Percentiles rank a stretch among this genome's conserved stretches.
These are phyloP conservation scores for Leucoraja erinaceus DNA, from an alignment of 2,113 vertebrate species.

Conservation along the genomic window DNA sequence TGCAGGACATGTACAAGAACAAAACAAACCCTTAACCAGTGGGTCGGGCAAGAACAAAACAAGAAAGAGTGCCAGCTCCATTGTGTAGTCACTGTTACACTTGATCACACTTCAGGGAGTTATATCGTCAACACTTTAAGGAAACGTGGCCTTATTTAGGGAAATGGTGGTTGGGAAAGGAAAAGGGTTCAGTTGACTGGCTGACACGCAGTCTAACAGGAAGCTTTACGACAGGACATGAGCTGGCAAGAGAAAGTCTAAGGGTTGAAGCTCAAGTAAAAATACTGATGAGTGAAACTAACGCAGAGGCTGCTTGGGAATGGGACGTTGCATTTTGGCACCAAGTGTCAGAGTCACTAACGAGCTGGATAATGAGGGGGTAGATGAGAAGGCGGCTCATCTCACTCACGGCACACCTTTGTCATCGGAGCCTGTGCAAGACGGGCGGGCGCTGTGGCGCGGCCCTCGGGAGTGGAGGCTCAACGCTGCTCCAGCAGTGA, in stretches of 20 bases:
- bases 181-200: too few species aligned
- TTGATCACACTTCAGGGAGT: neutral
- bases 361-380: too few species aligned
- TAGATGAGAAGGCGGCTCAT: too few species aligned
- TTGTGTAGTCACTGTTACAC: neutral
- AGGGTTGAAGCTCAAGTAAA: neutral
- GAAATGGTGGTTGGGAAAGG: neutral
- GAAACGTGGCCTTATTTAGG: neutral
- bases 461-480: neutral
- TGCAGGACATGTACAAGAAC: neutral
- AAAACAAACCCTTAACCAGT: neutral
- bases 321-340: conserved; percentile 10
- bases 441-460: too few species aligned
- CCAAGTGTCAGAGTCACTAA: neutral
- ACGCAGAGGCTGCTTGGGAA: neutral
- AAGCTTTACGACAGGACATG: neutral
- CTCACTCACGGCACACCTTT: too few species aligned
- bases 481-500: neutral
- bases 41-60: neutral
- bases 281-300: conserved; percentile 14
- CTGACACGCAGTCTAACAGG: too few species aligned
- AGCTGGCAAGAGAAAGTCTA: neutral
- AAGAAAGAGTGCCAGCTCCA: neutral
- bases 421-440: neutral
- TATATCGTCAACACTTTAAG: neutral